Conservation (phyloP, 2,888 invertebrate genomes). For the Iphiclides podalirius region DNA sequence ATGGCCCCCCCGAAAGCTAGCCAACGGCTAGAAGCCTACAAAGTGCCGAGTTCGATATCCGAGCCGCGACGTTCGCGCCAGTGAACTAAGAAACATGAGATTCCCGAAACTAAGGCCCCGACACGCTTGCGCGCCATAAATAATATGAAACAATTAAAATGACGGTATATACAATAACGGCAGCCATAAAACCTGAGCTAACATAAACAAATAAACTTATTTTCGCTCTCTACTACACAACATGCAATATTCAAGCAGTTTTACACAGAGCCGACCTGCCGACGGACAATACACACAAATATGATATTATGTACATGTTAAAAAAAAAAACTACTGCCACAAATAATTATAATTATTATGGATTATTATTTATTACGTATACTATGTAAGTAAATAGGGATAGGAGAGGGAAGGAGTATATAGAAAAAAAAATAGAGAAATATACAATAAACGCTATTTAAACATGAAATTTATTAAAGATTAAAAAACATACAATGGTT, state of each 20-base stretch:
- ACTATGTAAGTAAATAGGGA: slow-evolving; percentile 68
- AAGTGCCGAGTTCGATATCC: background rate
- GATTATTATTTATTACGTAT: slow-evolving; percentile 46
- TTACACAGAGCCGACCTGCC: slow-evolving; percentile 62
- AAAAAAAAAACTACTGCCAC: slow-evolving; percentile 64
- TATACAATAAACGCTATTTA: slow-evolving; percentile 79
- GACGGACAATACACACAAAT: slow-evolving; percentile 57
- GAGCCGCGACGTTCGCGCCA: background rate
- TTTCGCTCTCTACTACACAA: slow-evolving; percentile 64
- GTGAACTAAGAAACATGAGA: slow-evolving; percentile 5
- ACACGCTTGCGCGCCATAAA: slow-evolving; percentile 44
- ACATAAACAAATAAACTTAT: slow-evolving; percentile 74
- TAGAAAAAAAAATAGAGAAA: slow-evolving; percentile 76
- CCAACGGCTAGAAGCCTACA: slow-evolving; percentile 9
- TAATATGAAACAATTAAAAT: slow-evolving; percentile 48
- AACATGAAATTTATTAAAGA: slow-evolving; percentile 80
- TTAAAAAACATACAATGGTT: slow-evolving; percentile 77
- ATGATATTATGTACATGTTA: slow-evolving; percentile 56
- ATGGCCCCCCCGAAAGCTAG: background rate
- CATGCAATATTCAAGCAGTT: slow-evolving; percentile 72
- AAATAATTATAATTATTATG: slow-evolving; percentile 61
- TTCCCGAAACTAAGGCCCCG: background rate
- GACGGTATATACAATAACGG: slow-evolving; percentile 57
- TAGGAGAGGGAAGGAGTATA: slow-evolving; percentile 61
- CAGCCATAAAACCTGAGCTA: slow-evolving; percentile 58